Evolutionary conservation across 1,140 invertebrate species (phyloP).

Genomic region (Saccostrea cuccullata): DNA sequence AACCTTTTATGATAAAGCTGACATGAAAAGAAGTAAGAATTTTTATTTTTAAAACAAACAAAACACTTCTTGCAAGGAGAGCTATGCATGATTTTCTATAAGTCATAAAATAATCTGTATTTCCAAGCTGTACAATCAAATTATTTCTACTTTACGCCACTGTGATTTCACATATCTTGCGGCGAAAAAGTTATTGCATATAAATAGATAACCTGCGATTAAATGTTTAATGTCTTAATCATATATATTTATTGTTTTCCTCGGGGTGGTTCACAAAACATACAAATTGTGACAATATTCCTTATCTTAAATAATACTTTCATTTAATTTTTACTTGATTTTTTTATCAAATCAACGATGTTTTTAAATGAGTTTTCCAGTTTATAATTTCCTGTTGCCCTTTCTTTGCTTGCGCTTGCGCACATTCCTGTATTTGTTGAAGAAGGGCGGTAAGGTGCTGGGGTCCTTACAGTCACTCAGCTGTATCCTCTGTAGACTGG

Average conservation of each 20-base stretch:
- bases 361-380: too few relatives aligned
- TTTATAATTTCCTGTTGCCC: not conserved
- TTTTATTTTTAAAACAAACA: too few relatives aligned
- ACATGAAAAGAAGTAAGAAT: too few relatives aligned
- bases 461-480: conserved; percentile 1
- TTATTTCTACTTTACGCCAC: not conserved
- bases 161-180: not conserved
- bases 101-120: too few relatives aligned
- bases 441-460: not conserved
- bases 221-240: not conserved
- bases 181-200: not conserved
- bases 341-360: not conserved
- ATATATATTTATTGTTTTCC: not conserved
- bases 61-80: too few relatives aligned
- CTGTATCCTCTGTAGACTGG: not conserved
- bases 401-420: not conserved
- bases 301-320: not conserved
- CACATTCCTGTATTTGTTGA: not conserved
- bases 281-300: not conserved
- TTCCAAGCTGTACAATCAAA: too few relatives aligned
- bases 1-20: too few relatives aligned
- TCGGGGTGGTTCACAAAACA: not conserved
- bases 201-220: not conserved
- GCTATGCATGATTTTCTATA: too few relatives aligned
- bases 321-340: not conserved